Evolutionary conservation across 1,140 invertebrate genomes (phyloP).

Genomic region (Oncopeltus fasciatus): DNA sequence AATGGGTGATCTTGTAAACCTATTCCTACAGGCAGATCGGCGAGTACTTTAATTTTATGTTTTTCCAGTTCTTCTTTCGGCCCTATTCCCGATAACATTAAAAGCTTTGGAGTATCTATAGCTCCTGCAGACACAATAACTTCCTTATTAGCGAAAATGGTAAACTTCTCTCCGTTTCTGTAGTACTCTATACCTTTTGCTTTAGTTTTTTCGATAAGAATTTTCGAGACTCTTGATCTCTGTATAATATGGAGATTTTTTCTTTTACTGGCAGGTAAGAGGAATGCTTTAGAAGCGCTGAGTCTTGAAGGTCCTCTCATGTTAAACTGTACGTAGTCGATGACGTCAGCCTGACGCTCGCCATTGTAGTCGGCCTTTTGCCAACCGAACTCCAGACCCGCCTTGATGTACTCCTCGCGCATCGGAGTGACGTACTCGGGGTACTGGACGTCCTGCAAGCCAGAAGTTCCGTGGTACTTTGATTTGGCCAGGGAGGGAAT

Average conservation of each 20-base stretch:
- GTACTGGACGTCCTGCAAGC: conserved; percentile 71
- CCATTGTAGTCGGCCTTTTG: conserved; percentile 64
- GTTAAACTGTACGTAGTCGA: conserved; percentile 68
- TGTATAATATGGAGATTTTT: conserved; percentile 70
- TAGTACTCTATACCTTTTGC: conserved; percentile 64
- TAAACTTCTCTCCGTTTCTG: conserved; percentile 43
- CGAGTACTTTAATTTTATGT: conserved; percentile 37
- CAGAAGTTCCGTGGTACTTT: conserved; percentile 58
- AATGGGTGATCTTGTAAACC: conserved; percentile 70
- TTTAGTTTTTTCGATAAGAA: conserved; percentile 41
- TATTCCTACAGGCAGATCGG: conserved; percentile 54
- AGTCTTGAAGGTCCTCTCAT: conserved; percentile 71
- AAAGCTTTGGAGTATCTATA: conserved; percentile 58
- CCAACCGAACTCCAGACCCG: conserved; percentile 64
- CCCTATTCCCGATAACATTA: conserved; percentile 72
- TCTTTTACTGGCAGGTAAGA: conserved; percentile 60
- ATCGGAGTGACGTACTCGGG: conserved; percentile 64
- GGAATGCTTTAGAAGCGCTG: conserved; percentile 76
- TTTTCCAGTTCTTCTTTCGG: conserved; percentile 48
- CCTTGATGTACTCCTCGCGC: conserved; percentile 64
- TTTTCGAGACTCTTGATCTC: conserved; percentile 54
- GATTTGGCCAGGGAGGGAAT: conserved; percentile 55
- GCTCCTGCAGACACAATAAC: conserved; percentile 66
- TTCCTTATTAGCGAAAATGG: conserved; percentile 54
- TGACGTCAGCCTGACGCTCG: conserved; percentile 62